Conservation (phyloP, 2,888 invertebrate genomes). For the Stegophylla sp. region DNA sequence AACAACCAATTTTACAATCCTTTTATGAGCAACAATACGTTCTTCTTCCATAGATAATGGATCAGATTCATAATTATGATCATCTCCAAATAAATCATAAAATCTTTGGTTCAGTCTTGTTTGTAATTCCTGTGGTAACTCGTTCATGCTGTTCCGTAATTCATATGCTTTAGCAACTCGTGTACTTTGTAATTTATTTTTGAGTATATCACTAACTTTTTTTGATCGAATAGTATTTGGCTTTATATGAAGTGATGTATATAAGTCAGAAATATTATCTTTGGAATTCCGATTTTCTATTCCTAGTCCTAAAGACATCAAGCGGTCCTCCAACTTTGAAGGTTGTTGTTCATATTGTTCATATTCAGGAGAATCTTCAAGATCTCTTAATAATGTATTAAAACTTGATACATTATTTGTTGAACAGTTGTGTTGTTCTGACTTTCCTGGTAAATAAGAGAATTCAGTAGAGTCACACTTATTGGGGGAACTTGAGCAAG, state of each 20-base stretch:
- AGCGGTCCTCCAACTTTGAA: slow-evolving; percentile 20
- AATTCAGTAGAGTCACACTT: slow-evolving; percentile 3
- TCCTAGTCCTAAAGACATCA: not conserved
- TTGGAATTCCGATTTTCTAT: slow-evolving; percentile 10
- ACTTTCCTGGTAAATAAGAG: not conserved
- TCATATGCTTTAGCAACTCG: slow-evolving; percentile 61
- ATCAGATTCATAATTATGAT: slow-evolving; percentile 60
- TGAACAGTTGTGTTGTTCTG: not conserved
- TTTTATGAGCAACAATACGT: slow-evolving; percentile 61
- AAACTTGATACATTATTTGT: slow-evolving; percentile 11
- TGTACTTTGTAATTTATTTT: slow-evolving; percentile 58
- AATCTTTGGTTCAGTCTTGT: slow-evolving; percentile 60
- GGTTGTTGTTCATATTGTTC: slow-evolving; percentile 14
- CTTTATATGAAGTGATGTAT: not conserved
- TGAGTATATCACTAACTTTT: slow-evolving; percentile 39
- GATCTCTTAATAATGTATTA: slow-evolving; percentile 40
- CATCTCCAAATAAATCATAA: slow-evolving; percentile 61
- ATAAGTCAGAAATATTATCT: not conserved
- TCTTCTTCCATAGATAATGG: slow-evolving; percentile 60
- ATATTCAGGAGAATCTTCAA: slow-evolving; percentile 52
- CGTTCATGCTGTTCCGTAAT: slow-evolving; percentile 60
- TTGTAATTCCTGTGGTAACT: slow-evolving; percentile 58
- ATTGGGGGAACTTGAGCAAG: not conserved
- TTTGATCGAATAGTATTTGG: slow-evolving; percentile 8
- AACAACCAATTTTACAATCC: slow-evolving; percentile 62